These are phyloP conservation scores for Tachina lurida DNA, from an alignment of 2,888 invertebrate species.

Conservation along the genomic window DNA sequence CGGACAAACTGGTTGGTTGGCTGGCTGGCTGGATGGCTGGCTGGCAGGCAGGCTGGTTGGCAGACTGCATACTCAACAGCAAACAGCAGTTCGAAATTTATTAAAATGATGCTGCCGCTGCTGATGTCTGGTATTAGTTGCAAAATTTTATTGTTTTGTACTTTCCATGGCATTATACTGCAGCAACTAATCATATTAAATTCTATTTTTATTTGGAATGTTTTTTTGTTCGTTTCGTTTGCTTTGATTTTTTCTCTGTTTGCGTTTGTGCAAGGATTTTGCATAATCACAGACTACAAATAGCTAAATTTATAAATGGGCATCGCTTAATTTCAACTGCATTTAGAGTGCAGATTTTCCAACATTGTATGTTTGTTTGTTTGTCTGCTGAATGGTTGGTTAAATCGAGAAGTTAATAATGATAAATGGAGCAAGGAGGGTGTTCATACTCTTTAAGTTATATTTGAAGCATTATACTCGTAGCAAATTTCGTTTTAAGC, in stretches of 20 bases:
- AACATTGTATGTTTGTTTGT: not conserved
- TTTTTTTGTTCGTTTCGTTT: not conserved
- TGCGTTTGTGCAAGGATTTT: constrained; percentile 39
- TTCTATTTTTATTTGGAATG: constrained; percentile 63
- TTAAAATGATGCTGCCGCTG: constrained; percentile 40
- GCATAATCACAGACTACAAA: constrained; percentile 63
- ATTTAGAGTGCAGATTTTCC: constrained; percentile 32
- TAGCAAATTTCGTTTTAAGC: too few relatives aligned
- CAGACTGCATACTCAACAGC: not conserved
- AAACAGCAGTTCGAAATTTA: constrained; percentile 29
- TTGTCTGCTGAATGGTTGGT: not conserved
- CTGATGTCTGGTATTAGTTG: constrained; percentile 46
- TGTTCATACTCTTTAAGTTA: not conserved
- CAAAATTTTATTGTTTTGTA: constrained; percentile 29
- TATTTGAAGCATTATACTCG: not conserved
- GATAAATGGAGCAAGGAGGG: not conserved
- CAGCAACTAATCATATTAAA: constrained; percentile 70
- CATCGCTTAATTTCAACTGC: constrained; percentile 47
- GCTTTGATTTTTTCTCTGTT: not conserved
- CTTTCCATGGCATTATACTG: constrained; percentile 44
- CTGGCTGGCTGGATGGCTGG: not conserved
- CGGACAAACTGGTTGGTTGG: not conserved
- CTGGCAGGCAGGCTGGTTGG: not conserved
- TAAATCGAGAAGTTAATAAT: constrained; percentile 8
- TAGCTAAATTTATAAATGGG: constrained; percentile 41